Evolutionary conservation across 1,140 invertebrate species (phyloP).

Genomic region (Drosophila grimshawi): DNA sequence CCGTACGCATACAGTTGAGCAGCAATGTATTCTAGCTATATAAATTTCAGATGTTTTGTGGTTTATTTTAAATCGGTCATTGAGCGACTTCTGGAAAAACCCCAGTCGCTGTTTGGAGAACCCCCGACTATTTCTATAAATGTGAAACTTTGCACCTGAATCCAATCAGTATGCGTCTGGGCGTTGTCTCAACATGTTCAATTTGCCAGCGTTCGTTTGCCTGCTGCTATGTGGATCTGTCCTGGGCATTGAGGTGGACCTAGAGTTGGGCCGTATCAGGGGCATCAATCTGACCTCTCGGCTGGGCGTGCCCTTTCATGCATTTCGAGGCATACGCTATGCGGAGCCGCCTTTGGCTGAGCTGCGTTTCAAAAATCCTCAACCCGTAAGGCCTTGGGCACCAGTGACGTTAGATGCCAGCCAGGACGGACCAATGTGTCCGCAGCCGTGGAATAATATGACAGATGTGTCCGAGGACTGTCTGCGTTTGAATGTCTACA

Average conservation of each 20-base stretch:
- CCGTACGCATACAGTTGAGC: background rate
- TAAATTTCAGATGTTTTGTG: background rate
- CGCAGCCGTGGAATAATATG: constrained; percentile 77
- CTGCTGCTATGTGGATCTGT: background rate
- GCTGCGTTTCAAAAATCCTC: constrained; percentile 80
- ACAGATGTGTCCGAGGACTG: constrained; percentile 89
- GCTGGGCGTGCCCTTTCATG: constrained; percentile 85
- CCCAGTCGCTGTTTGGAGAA: background rate
- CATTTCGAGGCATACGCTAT: constrained; percentile 89
- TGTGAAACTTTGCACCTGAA: background rate
- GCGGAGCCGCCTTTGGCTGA: constrained; percentile 85
- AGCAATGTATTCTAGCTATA: background rate
- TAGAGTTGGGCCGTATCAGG: constrained; percentile 63
- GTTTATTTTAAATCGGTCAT: background rate
- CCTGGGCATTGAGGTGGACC: constrained; percentile 48
- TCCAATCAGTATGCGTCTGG: constrained; percentile 6
- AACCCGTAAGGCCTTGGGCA: constrained; percentile 85
- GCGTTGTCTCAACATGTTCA: constrained; percentile 10
- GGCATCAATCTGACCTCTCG: constrained; percentile 61
- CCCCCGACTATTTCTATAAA: constrained; percentile 10
- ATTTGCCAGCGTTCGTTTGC: background rate
- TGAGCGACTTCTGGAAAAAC: constrained; percentile 3
- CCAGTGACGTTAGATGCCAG: constrained; percentile 85
- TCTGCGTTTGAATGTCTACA: constrained; percentile 92
- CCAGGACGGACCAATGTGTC: constrained; percentile 86